Base-by-base conservation (phyloP, 2,888 invertebrate genomes). In the Electrophaes corylata region DNA sequence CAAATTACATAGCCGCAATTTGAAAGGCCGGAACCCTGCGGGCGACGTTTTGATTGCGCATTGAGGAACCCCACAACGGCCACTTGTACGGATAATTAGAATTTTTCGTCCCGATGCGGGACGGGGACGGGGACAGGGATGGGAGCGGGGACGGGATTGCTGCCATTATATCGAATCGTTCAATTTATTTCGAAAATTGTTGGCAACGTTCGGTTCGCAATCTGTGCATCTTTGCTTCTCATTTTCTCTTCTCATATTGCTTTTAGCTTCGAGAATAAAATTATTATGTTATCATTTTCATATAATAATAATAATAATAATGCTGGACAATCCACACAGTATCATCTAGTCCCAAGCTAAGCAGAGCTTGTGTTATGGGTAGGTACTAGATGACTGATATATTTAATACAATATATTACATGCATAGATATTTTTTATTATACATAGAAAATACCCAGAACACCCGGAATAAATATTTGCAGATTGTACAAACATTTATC, bases 11-110 rank as follows among this genome's bases (percentile, higher is more conserved):
- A 23, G 23, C 23, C 41, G 41, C 12, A 1, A 23, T 35, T 43
- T 76, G 79, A 77, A 70, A 71, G 70, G 64, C 5, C 29, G 71
- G 63, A 69, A 69, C 71, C 69, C 76, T 81, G 81, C 67, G 72
- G 72, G 66, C 74, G 83, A 83, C 78, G 73, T 70, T 72, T 73
- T 78, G 79, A 84, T 85, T 84, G 75, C 78, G 74, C 79, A 83
- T 83, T 78, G 84, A 81, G 79, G 77, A 72, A 16, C 49, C 8
- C 48, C 41, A 14, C 18, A 33, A 19, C 46, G 52, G 46, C 54
- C 55, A 47, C 43, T 46, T 37, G 19, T 53, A 41, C 49, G 33
- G 41, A 57, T 55, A 50, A 51, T 60, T 55, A 51, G 43, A 55
- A 33, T 48, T 52, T 48, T 56, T 44, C 48, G 18, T 31, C 31